Base-by-base conservation (phyloP, 2,113 vertebrate species). In the Mus spicilegus region DNA sequence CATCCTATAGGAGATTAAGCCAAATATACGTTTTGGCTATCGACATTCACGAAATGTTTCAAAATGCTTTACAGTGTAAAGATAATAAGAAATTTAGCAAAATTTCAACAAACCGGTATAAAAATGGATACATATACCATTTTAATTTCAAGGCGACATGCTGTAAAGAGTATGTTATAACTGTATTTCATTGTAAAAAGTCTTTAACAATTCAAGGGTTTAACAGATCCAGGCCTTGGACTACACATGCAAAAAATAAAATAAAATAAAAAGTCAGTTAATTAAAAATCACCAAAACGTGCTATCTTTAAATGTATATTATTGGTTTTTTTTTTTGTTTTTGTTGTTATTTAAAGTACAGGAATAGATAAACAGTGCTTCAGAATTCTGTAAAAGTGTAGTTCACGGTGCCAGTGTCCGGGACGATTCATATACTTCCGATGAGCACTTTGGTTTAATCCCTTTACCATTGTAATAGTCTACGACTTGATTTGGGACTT, bases 391-490 rank as follows among this genome's bases (percentile, higher is more conserved):
- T 97, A 98, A 98, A 98, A 98, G 96, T 95, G 91, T 84, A 97
- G 94, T 99, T 99, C 98, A 99, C 63, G 99, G 99, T 96, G 99
- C 99, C 80, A 99, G 99, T 92, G 99, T 99, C 98, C 99, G 99
- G 99, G 99, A 99, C 99, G 99, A 99, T 98, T 99, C 99, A 2
- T 98, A 99, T 93, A 97, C 77, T 96, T 99, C 98, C 91, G 99
- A 99, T 69, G 99, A 98, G 98, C 99, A 99, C 98, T 99, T 99
- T 98, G 99, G 99, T 98, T 99, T 99, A 98, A 99, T 99, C 96
- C 99, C 99, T 98, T 99, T 99, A 95, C 99, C 99, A 97, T 99
- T 99, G 99, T 99, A 99, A 99, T 99, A 99, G 98, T 99, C 99
- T 96, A 99, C 99, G 93, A 99, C 99, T 99, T 99, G 99, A 97